These are phyloP conservation scores for Drosophila prosaltans DNA, from an alignment of 1,140 invertebrate genomes.

Conservation along the genomic window DNA sequence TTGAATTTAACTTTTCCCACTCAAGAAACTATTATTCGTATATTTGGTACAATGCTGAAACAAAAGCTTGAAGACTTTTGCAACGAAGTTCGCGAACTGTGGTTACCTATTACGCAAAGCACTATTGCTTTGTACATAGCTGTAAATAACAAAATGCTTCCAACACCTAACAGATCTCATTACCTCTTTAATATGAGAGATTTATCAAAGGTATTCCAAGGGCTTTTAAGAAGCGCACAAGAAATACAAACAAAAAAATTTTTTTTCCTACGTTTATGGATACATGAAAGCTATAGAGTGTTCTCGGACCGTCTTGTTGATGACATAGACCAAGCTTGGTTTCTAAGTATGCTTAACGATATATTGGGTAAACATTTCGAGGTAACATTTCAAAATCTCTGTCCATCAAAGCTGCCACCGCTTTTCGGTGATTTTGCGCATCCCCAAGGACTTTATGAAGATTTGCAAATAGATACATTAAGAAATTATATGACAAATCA, in stretches of 20 bases:
- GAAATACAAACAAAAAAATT: constrained; percentile 89
- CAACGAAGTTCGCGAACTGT: constrained; percentile 89
- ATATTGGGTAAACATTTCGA: constrained; percentile 90
- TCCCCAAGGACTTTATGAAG: constrained; percentile 89
- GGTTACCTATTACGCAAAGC: constrained; percentile 84
- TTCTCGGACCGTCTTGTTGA: constrained; percentile 92
- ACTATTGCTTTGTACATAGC: constrained; percentile 90
- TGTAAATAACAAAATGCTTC: constrained; percentile 89
- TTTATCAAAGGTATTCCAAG: constrained; percentile 91
- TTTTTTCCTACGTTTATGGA: constrained; percentile 90
- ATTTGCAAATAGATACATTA: constrained; percentile 85
- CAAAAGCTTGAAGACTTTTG: constrained; percentile 91
- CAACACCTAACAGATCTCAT: constrained; percentile 94
- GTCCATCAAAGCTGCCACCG: constrained; percentile 89
- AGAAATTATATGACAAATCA: constrained; percentile 87
- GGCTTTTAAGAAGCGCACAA: constrained; percentile 89
- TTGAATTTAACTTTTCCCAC: constrained; percentile 92
- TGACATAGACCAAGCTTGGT: constrained; percentile 90
- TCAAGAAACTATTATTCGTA: constrained; percentile 89
- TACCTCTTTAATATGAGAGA: constrained; percentile 94
- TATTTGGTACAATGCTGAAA: constrained; percentile 92
- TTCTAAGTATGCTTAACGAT: constrained; percentile 88
- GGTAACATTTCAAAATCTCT: constrained; percentile 90
- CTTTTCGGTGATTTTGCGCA: constrained; percentile 92
- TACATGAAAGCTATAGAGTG: constrained; percentile 92